Evolutionary conservation across 2,113 vertebrate species (phyloP).

Genomic region (Poeciliopsis turrubarensis): DNA sequence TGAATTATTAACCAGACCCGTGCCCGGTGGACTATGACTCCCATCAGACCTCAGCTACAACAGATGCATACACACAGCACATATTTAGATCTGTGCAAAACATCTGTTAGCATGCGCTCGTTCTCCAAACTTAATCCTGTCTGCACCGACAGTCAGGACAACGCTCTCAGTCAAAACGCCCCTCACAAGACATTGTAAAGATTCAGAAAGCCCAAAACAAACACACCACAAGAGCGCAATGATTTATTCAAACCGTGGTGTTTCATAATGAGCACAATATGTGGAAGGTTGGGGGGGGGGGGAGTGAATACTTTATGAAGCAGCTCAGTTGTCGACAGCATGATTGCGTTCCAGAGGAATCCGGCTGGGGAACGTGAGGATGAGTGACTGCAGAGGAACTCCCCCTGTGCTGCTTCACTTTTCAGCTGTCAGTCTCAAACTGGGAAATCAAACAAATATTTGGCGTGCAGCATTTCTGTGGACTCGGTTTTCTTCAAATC

Average conservation of each 20-base stretch:
- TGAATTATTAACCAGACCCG: conserved; percentile 85
- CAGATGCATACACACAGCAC: conserved; percentile 24
- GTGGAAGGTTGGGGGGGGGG: conserved; percentile 51
- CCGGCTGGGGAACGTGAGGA: neutral
- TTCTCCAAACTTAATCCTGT: conserved; percentile 57
- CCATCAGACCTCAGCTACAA: conserved; percentile 68
- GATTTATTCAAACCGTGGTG: conserved; percentile 64
- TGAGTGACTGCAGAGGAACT: conserved; percentile 16
- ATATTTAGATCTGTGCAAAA: conserved; percentile 51
- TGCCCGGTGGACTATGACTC: conserved; percentile 79
- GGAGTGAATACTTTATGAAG: conserved; percentile 64
- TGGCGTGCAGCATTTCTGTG: too few relatives aligned
- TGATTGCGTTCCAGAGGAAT: conserved; percentile 55
- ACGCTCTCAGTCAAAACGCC: conserved; percentile 56
- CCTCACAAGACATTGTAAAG: conserved; percentile 46
- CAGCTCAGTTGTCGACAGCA: conserved; percentile 53
- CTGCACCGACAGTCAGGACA: conserved; percentile 60
- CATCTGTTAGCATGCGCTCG: conserved; percentile 43
- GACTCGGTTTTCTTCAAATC: too few relatives aligned
- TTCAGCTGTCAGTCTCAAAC: conserved; percentile 3
- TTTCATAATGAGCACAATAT: conserved; percentile 62
- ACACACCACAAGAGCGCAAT: conserved; percentile 56
- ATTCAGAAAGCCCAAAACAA: conserved; percentile 43
- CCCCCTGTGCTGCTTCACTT: conserved; percentile 1
- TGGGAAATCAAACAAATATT: too few relatives aligned